Evolutionary conservation across 2,113 vertebrate genomes (phyloP).

Genomic region (Mungos mungo): DNA sequence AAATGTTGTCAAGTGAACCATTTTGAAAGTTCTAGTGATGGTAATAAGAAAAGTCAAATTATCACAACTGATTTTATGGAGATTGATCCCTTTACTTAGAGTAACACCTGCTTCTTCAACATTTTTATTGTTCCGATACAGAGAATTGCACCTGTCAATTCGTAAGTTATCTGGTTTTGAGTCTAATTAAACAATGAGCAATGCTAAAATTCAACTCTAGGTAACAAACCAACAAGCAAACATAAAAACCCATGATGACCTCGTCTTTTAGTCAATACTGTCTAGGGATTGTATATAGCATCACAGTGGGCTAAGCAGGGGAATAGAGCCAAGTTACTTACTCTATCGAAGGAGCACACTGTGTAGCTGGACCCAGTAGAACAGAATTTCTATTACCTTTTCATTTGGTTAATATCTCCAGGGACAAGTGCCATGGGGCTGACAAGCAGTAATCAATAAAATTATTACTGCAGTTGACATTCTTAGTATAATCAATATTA

Average conservation of each 20-base stretch:
- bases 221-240: not conserved
- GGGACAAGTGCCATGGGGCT: not conserved
- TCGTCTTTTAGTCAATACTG: not conserved
- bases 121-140: not conserved
- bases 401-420: not conserved
- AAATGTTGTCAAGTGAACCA: not conserved
- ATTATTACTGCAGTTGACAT: not conserved
- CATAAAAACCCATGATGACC: not conserved
- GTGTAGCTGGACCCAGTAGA: not conserved
- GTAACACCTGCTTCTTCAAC: not conserved
- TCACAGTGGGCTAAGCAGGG: rapidly evolving
- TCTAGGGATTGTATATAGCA: rapidly evolving
- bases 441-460: not conserved
- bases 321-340: not conserved
- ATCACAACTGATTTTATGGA: not conserved
- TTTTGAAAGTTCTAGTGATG: not conserved
- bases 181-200: not conserved
- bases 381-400: not conserved
- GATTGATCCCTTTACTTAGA: not conserved
- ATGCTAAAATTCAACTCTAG: not conserved
- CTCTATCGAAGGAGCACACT: not conserved
- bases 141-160: not conserved
- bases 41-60: not conserved
- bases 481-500: conserved; percentile 5
- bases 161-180: not conserved